phyloP scores from a whole-genome alignment of 2,113 vertebrate genomes.

The human region DNA sequence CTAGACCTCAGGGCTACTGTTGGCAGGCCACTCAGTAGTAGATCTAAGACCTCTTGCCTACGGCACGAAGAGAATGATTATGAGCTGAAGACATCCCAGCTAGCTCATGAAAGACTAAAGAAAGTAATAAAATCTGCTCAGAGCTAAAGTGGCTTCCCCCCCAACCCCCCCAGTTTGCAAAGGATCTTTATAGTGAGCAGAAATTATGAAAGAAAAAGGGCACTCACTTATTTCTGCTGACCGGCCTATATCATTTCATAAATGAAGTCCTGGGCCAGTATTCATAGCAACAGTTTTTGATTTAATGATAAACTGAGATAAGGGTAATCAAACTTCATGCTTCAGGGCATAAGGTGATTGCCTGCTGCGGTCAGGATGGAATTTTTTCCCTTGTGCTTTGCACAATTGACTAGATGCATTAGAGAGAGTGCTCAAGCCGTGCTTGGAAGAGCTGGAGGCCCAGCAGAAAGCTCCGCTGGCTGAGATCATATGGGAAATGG shows the following conservation, averaged over 20 bases:
- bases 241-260: constrained; percentile 76
- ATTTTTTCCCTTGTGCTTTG: constrained; percentile 53
- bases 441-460: background rate
- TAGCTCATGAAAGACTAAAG: constrained; percentile 64
- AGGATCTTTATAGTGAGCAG: constrained; percentile 62
- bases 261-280: constrained; percentile 67
- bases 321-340: constrained; percentile 82
- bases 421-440: background rate
- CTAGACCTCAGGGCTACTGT: background rate
- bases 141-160: constrained; percentile 54
- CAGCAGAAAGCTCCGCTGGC: background rate
- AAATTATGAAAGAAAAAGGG: constrained; percentile 77
- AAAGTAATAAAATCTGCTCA: constrained; percentile 42
- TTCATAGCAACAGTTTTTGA: constrained; percentile 77
- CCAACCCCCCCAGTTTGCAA: constrained; percentile 49
- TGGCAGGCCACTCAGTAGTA: background rate
- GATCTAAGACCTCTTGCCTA: background rate
- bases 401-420: constrained; percentile 76
- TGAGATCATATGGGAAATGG: background rate
- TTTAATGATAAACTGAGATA: constrained; percentile 81
- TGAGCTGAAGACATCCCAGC: constrained; percentile 51
- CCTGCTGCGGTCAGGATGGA: constrained; percentile 72
- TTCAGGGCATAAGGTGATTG: constrained; percentile 83
- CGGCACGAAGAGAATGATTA: constrained; percentile 22
- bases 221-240: constrained; percentile 72